phyloP scores from a whole-genome alignment of 2,888 invertebrate genomes.

The Limnephilus lunatus region DNA sequence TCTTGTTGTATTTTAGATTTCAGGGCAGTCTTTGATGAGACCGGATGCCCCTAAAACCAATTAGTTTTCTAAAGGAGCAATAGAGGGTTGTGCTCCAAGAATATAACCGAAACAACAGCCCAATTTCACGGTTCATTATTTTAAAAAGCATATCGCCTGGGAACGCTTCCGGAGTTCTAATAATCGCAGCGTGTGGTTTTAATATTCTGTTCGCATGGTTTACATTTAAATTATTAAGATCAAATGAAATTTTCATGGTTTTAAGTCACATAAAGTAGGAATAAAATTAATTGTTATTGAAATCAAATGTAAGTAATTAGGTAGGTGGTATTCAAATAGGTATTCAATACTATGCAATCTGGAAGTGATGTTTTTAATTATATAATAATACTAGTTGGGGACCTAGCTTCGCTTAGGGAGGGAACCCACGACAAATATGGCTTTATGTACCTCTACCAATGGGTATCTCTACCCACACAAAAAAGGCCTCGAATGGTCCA shows the following conservation, averaged over 20 bases:
- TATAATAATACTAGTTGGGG: too few species aligned
- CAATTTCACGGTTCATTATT: background rate
- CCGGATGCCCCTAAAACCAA: conserved; percentile 12
- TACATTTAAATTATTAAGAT: background rate
- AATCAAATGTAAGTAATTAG: too few species aligned
- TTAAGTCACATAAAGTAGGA: too few species aligned
- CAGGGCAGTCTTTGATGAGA: conserved; percentile 11
- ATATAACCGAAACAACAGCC: background rate
- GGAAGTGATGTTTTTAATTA: too few species aligned
- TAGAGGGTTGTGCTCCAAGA: background rate
- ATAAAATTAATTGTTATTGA: too few species aligned
- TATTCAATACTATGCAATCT: too few species aligned
- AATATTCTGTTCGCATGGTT: background rate
- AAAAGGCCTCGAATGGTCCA: too few species aligned
- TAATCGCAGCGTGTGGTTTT: background rate
- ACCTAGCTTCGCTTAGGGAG: too few species aligned
- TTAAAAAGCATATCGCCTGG: background rate
- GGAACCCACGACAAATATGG: too few species aligned
- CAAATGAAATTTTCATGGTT: background rate
- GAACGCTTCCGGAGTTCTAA: background rate
- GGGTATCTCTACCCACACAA: too few species aligned
- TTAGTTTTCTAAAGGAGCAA: conserved; percentile 12
- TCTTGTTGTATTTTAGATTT: background rate
- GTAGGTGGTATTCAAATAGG: too few species aligned
- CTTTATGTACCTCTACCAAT: too few species aligned